Evolutionary conservation across 2,888 invertebrate species (phyloP), one percentile per base, ranked within the genome.

Genomic region (Hydrotaea diabolus): DNA sequence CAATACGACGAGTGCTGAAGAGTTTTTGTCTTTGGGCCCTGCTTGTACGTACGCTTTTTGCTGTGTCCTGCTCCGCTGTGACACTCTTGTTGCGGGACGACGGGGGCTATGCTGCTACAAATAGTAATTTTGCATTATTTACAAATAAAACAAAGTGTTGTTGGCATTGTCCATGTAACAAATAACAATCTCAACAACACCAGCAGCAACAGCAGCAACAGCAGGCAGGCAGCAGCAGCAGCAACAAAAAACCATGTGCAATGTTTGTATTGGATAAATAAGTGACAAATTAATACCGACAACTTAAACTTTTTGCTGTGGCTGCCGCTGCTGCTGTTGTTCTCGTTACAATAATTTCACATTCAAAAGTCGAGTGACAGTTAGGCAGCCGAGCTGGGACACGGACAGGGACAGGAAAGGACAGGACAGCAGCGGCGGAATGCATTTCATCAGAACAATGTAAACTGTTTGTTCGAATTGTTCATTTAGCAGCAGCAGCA

Each of bases 261-360:
- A 55, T 55, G 55, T 43, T 2, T 26, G 23, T 57, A 55, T 76
- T 73, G 64, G 46, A 79, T 62, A 76, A 59, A 76, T 64, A 62
- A 64, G 69, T 75, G 75, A 79, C 79, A 79, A 83, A 79, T 64
- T 79, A 66, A 46, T 73, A 76, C 59, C 74, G 80, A 83, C 83
- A 80, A 80, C 64, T 73, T 49, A 53, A 77, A 77, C 79, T 75
- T 76, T 79, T 39, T 46, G 46, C 69, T 15, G 39, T 4, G n/a
- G 11, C 66, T 64, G 31, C 17, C 21, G 13, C 43, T 66, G 66
- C 36, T 17, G 9, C 46, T 11, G 17, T 21, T 23, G 43, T 39
- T 15, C 49, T 43, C 69, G 39, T 69, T 46, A 46, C 69, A 46
- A 46, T 46, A 69, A 69, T 69, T 69, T 69, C 46, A 23, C 69